These are phyloP conservation scores for Crotalus tigris DNA, from an alignment of 2,113 vertebrate genomes.

Conservation along the genomic window DNA sequence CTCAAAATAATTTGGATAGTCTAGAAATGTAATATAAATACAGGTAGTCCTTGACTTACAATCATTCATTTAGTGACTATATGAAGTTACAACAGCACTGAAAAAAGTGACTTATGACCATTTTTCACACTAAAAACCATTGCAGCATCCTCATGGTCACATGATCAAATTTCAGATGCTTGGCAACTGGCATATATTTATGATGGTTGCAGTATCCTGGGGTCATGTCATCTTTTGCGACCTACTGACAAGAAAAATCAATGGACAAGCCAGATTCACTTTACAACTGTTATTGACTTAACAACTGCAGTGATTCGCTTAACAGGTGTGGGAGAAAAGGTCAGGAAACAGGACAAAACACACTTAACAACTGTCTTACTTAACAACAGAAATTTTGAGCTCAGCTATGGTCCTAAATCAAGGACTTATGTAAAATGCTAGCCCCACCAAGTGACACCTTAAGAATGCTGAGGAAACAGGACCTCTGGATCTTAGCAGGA, in stretches of 20 bases:
- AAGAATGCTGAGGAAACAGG: background rate
- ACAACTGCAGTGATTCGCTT: background rate
- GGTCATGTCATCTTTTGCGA: no score
- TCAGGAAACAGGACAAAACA: background rate
- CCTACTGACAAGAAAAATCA: background rate
- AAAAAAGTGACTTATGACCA: no score
- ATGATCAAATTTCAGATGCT: no score
- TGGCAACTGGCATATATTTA: no score
- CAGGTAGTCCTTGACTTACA: no score
- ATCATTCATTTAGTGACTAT: no score
- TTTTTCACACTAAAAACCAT: no score
- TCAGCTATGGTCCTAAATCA: background rate
- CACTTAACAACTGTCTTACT: background rate
- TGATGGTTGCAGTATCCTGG: no score
- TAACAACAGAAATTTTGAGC: background rate
- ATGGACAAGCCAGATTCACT: background rate
- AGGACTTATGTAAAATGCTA: background rate
- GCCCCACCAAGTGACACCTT: background rate
- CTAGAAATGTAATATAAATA: background rate
- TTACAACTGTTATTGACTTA: background rate
- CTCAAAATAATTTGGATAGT: background rate
- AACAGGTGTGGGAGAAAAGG: background rate
- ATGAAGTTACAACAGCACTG: no score
- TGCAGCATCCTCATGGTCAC: no score
- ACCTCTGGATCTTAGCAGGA: background rate